Base-by-base conservation (phyloP, 53 echinoderm and acorn worm genomes). In the Astropecten irregularis region DNA sequence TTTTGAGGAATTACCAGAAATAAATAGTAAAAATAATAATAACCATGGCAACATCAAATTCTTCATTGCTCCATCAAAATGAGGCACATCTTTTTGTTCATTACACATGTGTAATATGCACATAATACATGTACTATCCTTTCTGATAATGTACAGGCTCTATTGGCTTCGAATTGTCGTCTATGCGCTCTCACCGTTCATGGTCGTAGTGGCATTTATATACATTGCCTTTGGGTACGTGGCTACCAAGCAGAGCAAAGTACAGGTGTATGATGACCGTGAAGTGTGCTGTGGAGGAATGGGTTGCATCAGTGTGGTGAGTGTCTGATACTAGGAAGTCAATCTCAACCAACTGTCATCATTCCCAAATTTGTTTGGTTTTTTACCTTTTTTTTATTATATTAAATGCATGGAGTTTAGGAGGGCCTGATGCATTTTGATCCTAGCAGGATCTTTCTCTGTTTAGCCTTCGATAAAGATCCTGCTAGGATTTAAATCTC, bases 231-330 rank as follows among this genome's bases (percentile, higher is more conserved):
- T 73, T 22, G 74, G 69, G 26, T 85, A 74, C 66, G 65, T 47
- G 31, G 76, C 86, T 21, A 85, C 86, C 19, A 76, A 73, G 49
- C 86, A 85, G 64, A 85, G 86, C 39, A 85, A 85, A 66, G 71
- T 73, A 18, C 86, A 85, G 56, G 69, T 85, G 40, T 85, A 85
- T 30, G 86, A 85, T 16, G 73, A 85, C 42, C 51, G 35, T 19
- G 49, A 25, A 0, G 76, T 85, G 8, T 54, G 65, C 14, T 85
- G 86, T 76, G 86, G 86, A 26, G 86, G 86, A 73, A 64, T 73
- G 50, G 64, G 74, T 10, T 85, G 86, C n/a, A 59, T 55, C 20
- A 76, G 74, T 44, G 34, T 82, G 66, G 83, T 66, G 39, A 21
- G 66, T 67, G 2, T n/a, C n/a, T n/a, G n/a, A n/a, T n/a, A n/a